Evolutionary conservation across 2,888 invertebrate genomes (phyloP).

Genomic region (Melitaea athalia): DNA sequence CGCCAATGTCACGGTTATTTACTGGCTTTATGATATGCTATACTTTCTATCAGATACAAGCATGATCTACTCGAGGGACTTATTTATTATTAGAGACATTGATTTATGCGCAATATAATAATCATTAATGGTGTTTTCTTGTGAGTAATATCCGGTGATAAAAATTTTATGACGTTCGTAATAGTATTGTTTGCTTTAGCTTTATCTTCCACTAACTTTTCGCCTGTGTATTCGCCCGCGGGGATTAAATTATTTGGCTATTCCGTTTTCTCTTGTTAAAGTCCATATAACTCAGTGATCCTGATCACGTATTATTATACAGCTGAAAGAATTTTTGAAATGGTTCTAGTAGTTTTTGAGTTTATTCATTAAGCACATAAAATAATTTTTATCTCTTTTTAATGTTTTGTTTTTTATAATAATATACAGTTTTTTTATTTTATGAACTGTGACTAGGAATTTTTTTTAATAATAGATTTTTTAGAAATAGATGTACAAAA

Average conservation of each 20-base stretch:
- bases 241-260: no score
- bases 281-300: no score
- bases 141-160: slow-evolving; percentile 17
- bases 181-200: slow-evolving; percentile 5
- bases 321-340: no score
- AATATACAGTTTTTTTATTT: neutral
- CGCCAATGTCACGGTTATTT: slow-evolving; percentile 27
- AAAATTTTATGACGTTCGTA: slow-evolving; percentile 13
- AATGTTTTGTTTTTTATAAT: no score
- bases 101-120: slow-evolving; percentile 18
- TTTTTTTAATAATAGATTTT: no score
- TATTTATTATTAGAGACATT: slow-evolving; percentile 20
- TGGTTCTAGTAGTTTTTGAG: no score
- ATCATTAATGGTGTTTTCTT: slow-evolving; percentile 13
- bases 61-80: slow-evolving; percentile 7
- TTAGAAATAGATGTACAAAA: no score
- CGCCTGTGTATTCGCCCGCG: no score
- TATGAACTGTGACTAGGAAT: neutral
- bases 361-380: no score
- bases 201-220: neutral
- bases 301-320: no score
- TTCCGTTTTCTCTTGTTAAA: no score
- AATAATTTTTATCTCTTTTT: no score
- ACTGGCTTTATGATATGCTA: slow-evolving; percentile 8
- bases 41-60: slow-evolving; percentile 22